phyloP scores from a whole-genome alignment of 2,888 invertebrate genomes.

The Drosophila anceps region DNA sequence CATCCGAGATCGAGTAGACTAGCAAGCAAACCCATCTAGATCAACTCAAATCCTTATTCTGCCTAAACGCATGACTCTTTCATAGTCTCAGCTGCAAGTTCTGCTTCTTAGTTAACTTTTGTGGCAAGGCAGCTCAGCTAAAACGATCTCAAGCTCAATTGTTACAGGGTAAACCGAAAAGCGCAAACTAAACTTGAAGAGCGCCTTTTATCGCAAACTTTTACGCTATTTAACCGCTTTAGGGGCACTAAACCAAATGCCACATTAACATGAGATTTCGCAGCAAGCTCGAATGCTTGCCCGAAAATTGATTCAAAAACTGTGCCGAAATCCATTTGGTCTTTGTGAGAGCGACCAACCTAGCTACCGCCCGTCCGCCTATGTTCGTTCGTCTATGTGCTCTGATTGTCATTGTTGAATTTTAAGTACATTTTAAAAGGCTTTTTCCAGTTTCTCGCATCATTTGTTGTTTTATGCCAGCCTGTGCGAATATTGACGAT shows the following conservation, averaged over 20 bases:
- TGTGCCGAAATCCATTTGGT: constrained; percentile 49
- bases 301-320: constrained; percentile 76
- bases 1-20: too few species aligned
- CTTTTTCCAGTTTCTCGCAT: constrained; percentile 80
- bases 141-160: neutral
- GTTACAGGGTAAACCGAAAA: neutral
- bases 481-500: constrained; percentile 46
- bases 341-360: neutral
- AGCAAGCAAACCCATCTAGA: too few species aligned
- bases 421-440: constrained; percentile 82
- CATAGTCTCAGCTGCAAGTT: too few species aligned
- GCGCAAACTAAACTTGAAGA: constrained; percentile 38
- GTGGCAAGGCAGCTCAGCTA: neutral
- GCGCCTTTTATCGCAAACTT: constrained; percentile 72
- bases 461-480: constrained; percentile 76
- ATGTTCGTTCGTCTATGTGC: constrained; percentile 34
- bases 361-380: neutral
- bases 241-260: constrained; percentile 65
- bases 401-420: constrained; percentile 77
- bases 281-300: neutral
- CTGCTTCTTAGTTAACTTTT: too few species aligned
- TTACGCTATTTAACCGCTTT: constrained; percentile 80
- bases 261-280: constrained; percentile 64
- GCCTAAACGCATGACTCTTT: too few species aligned
- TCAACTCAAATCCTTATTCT: too few species aligned